phyloP scores from a whole-genome alignment of 2,797 vertebrate genomes.

The Muraenolepis orangiensis region DNA sequence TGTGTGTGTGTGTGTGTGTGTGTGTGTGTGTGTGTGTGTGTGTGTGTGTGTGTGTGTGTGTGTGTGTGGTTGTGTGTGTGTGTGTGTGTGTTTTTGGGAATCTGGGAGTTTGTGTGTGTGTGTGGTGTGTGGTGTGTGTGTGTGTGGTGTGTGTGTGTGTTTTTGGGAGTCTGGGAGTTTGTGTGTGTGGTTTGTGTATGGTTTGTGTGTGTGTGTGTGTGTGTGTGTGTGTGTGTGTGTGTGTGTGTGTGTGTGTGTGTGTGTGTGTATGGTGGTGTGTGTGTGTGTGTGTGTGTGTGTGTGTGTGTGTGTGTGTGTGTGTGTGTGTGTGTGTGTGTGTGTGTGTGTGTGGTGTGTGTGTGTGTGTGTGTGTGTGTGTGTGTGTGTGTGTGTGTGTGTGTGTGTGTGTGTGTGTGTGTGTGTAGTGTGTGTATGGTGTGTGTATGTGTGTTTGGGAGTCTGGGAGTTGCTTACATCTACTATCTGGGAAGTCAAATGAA shows the following conservation, averaged over 20 bases:
- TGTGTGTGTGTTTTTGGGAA: too few species aligned
- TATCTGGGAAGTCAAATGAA: slow-evolving; percentile 53
- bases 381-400: slow-evolving; percentile 6
- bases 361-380: slow-evolving; percentile 16
- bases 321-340: slow-evolving; percentile 26
- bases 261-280: too few species aligned
- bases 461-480: slow-evolving; percentile 40
- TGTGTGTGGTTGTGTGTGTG: slow-evolving; percentile 3
- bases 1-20: slow-evolving; percentile 2
- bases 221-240: background rate
- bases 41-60: slow-evolving; percentile 1
- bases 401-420: background rate
- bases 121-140: slow-evolving; percentile 27
- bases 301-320: too few species aligned
- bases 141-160: background rate
- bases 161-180: slow-evolving; percentile 20
- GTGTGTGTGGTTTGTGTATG: too few species aligned
- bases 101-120: too few species aligned
- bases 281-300: too few species aligned
- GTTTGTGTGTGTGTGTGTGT: slow-evolving; percentile 1
- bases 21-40: background rate
- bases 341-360: background rate
- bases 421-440: background rate
- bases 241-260: background rate
- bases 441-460: slow-evolving; percentile 8